Percentiles rank a stretch among this genome's conserved stretches.
Conservation (phyloP, 2,113 vertebrate species). For the Ceyx cyanopectus region DNA sequence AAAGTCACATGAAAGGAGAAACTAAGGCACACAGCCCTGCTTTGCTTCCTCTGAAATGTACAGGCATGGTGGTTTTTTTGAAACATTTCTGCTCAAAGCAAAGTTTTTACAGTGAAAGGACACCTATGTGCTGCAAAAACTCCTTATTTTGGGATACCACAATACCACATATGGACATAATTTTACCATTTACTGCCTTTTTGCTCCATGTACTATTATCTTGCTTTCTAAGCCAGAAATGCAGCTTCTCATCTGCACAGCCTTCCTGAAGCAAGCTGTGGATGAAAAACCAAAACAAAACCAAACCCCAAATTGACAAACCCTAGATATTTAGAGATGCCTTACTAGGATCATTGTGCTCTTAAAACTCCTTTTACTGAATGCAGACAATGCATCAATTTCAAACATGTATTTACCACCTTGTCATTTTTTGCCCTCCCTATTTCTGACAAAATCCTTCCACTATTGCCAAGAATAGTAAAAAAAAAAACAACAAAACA, state of each 20-base stretch:
- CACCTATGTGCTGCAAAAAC: not conserved
- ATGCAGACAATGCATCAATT: not conserved
- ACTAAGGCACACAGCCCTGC: not conserved
- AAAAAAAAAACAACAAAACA: not conserved
- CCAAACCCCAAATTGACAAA: not conserved
- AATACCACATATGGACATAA: not conserved
- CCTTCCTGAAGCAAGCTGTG: not conserved
- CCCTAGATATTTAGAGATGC: not conserved
- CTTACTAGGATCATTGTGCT: not conserved
- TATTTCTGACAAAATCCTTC: not conserved
- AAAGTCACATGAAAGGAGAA: not conserved
- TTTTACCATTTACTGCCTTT: not conserved
- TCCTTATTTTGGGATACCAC: not conserved
- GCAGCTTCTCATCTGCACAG: not conserved
- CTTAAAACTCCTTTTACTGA: not conserved
- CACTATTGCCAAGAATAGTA: not conserved
- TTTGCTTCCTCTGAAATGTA: not conserved
- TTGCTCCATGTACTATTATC: not conserved
- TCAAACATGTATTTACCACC: not conserved
- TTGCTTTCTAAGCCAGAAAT: slow-evolving; percentile 3
- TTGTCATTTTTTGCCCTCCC: not conserved
- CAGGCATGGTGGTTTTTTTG: not conserved
- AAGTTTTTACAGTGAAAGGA: not conserved
- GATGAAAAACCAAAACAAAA: not conserved
- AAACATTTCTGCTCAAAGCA: not conserved